phyloP scores from a whole-genome alignment of 2,113 vertebrate species.

The Procavia capensis region DNA sequence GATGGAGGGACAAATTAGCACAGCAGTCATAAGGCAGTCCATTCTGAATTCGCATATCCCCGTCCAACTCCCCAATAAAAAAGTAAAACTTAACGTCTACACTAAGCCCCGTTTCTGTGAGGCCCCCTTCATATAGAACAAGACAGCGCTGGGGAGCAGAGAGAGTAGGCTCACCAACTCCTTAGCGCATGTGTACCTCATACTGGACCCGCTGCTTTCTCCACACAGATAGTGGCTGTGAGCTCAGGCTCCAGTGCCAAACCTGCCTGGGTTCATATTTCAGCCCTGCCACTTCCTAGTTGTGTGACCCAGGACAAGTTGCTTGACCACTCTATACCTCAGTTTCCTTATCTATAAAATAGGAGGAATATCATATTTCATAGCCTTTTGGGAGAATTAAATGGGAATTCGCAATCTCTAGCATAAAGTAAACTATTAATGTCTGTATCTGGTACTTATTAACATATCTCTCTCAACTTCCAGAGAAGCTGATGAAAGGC shows the following conservation, averaged over 20 bases:
- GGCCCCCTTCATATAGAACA: background rate
- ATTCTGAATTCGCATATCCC: background rate
- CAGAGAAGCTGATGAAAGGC: conserved; percentile 82
- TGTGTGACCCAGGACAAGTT: background rate
- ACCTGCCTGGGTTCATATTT: background rate
- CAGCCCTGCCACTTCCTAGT: background rate
- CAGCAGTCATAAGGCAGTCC: background rate
- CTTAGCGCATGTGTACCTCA: background rate
- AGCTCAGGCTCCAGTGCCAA: background rate
- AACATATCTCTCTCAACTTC: conserved; percentile 19
- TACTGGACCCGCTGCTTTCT: background rate
- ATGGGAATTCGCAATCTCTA: background rate
- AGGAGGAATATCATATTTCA: background rate
- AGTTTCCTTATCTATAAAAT: conserved; percentile 3
- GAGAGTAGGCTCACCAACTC: background rate
- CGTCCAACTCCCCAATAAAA: background rate
- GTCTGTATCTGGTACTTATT: background rate
- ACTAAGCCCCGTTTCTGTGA: background rate
- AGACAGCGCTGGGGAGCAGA: background rate
- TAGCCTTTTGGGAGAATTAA: background rate
- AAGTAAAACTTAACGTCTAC: background rate
- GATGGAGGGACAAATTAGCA: background rate
- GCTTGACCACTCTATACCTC: background rate
- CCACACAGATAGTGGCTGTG: fast-evolving
- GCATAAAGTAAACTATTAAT: background rate